A percentile compares a stretch with the other conserved stretches of the same genome.
phyloP scores from a whole-genome alignment of 2,888 invertebrate species.

The Apamea epomidion region DNA sequence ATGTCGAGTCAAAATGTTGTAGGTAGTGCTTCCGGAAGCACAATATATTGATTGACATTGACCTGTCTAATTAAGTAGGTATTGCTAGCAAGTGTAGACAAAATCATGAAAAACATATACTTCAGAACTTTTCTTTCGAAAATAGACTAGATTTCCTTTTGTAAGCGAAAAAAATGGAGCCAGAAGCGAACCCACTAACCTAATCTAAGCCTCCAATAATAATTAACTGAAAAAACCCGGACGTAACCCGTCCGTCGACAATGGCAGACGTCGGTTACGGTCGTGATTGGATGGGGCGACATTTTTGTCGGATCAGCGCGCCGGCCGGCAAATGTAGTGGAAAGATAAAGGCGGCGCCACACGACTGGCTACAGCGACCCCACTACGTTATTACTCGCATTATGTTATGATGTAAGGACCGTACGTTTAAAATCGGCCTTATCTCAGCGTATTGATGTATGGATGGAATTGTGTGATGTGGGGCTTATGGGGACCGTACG shows the following conservation, averaged over 20 bases:
- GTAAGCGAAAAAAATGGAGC: constrained; percentile 22
- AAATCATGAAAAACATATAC: neutral
- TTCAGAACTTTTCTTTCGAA: constrained; percentile 1
- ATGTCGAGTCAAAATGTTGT: neutral
- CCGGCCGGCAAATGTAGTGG: constrained; percentile 69
- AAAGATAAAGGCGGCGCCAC: constrained; percentile 70
- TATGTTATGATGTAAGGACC: constrained; percentile 61
- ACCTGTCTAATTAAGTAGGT: neutral
- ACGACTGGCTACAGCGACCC: constrained; percentile 65
- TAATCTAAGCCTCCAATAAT: constrained; percentile 54
- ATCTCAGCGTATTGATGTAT: constrained; percentile 65
- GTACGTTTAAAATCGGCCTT: constrained; percentile 64
- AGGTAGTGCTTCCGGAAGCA: too few relatives aligned
- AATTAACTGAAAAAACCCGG: constrained; percentile 61
- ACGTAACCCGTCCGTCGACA: constrained; percentile 58
- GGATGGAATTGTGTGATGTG: constrained; percentile 46
- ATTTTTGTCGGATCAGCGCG: constrained; percentile 71
- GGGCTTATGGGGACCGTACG: constrained; percentile 38
- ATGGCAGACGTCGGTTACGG: constrained; percentile 62
- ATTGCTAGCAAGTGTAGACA: neutral
- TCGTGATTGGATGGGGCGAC: constrained; percentile 64
- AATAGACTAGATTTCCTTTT: constrained; percentile 6
- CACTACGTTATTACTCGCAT: constrained; percentile 62
- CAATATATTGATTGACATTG: neutral
- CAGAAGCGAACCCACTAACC: constrained; percentile 23